Evolutionary conservation across 2,113 vertebrate species (phyloP).

Genomic region (Amphiprion ocellaris): DNA sequence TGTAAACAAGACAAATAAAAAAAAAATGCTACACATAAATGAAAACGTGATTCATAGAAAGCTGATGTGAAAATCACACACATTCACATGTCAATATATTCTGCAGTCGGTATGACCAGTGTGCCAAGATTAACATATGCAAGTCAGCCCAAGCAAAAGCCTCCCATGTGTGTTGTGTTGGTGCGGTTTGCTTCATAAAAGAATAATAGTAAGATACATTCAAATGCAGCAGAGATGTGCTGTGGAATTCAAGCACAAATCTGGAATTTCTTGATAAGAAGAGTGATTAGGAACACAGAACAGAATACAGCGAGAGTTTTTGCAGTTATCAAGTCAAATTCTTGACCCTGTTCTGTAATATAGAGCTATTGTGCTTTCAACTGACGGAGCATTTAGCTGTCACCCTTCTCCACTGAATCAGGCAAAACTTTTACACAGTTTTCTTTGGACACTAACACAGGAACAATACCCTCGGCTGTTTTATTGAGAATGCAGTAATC

Average conservation of each 20-base stretch:
- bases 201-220: not conserved
- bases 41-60: not conserved
- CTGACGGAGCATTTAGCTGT: not conserved
- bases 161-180: not conserved
- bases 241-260: constrained; percentile 4
- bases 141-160: constrained; percentile 4
- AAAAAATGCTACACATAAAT: not conserved
- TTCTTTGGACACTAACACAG: constrained; percentile 53
- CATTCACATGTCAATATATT: not conserved
- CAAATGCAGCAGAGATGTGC: not conserved
- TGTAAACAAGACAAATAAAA: not conserved
- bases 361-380: not conserved
- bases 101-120: too few species aligned
- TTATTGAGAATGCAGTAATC: constrained; percentile 73
- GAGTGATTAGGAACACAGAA: not conserved
- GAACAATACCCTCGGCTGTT: constrained; percentile 57
- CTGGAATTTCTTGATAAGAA: too few species aligned
- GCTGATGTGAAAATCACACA: not conserved
- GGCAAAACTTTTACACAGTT: not conserved
- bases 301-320: not conserved
- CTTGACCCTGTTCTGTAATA: not conserved
- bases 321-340: not conserved
- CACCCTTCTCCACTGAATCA: not conserved
- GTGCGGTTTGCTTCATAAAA: not conserved
- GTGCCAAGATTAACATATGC: too few species aligned